Percentiles rank a stretch among this genome's conserved stretches.
phyloP scores from a whole-genome alignment of 2,113 vertebrate genomes.

The Engraulis encrasicolus region DNA sequence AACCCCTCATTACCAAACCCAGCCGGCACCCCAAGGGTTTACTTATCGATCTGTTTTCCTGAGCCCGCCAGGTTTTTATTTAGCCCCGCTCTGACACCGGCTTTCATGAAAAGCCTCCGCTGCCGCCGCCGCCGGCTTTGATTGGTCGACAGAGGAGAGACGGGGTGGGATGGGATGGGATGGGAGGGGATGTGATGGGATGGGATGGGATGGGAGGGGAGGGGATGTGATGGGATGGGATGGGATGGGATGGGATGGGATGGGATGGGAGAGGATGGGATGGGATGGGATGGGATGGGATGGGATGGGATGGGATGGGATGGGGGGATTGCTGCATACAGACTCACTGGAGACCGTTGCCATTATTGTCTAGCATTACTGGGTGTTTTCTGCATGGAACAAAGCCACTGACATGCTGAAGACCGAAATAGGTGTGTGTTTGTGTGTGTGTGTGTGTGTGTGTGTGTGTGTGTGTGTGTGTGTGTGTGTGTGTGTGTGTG shows the following conservation, averaged over 20 bases:
- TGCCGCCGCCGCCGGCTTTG: constrained; percentile 8
- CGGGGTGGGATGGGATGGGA: no score
- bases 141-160: neutral
- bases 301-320: no score
- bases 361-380: constrained; percentile 15
- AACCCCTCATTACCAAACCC: constrained; percentile 43
- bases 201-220: no score
- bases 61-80: constrained; percentile 34
- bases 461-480: no score
- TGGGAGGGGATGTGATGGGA: no score
- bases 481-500: no score
- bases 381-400: neutral
- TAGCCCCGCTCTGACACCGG: constrained; percentile 17
- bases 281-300: no score
- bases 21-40: constrained; percentile 35
- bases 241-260: no score
- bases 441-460: neutral
- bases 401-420: neutral
- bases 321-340: constrained; percentile 12
- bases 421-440: constrained; percentile 7
- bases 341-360: neutral
- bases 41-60: constrained; percentile 46
- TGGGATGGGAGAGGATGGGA: no score
- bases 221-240: no score
- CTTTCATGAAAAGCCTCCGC: constrained; percentile 20